Conservation (phyloP, 2,888 invertebrate genomes). For the Syrphus vitripennis region DNA sequence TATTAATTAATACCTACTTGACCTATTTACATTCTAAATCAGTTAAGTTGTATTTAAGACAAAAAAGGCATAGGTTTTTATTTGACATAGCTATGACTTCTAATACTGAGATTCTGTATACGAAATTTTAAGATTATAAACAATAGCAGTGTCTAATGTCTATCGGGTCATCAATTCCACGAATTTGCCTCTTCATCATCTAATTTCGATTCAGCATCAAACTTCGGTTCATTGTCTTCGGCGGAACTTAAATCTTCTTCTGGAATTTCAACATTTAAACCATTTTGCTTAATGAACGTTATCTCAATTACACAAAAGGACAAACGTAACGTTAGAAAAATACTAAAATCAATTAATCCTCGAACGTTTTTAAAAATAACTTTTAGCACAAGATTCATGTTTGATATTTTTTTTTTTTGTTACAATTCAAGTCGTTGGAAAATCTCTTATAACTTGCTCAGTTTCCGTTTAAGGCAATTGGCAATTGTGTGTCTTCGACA, state of each 20-base stretch:
- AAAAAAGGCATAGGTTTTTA: too few relatives aligned
- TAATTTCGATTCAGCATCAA: background rate
- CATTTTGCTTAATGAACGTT: background rate
- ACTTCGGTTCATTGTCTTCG: background rate
- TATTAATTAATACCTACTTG: too few relatives aligned
- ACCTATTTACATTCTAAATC: too few relatives aligned
- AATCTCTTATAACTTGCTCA: background rate
- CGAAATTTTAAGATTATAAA: background rate
- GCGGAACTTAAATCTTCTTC: background rate
- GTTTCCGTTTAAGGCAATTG: background rate
- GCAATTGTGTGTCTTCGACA: constrained; percentile 21
- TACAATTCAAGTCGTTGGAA: background rate
- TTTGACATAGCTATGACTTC: too few relatives aligned
- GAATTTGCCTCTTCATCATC: background rate
- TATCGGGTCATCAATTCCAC: background rate
- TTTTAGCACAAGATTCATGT: too few relatives aligned
- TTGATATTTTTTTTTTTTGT: too few relatives aligned
- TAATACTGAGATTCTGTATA: too few relatives aligned
- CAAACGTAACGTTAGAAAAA: background rate
- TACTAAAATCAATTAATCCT: background rate
- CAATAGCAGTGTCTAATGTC: background rate
- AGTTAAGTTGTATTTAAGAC: too few relatives aligned
- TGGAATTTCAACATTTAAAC: background rate
- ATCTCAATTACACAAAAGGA: background rate
- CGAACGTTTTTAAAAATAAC: background rate